Conservation (phyloP, 2,113 vertebrate genomes). For the Puffinus mauretanicus region DNA sequence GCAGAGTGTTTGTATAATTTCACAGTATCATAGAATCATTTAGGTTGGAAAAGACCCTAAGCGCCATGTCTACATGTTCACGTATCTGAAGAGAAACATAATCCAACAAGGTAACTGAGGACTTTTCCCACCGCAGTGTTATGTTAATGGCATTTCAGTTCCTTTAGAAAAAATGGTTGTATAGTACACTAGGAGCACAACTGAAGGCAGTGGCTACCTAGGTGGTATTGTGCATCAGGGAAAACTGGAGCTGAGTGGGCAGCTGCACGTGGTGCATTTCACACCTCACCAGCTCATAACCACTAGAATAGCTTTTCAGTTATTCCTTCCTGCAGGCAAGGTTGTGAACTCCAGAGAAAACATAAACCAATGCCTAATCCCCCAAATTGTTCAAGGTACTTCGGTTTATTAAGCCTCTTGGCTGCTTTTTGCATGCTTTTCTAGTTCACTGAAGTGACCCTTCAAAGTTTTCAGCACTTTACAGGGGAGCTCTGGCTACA, state of each 20-base stretch:
- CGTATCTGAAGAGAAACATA: background rate
- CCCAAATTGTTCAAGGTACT: background rate
- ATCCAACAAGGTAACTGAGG: background rate
- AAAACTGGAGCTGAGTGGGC: background rate
- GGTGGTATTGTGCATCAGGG: background rate
- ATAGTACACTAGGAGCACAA: background rate
- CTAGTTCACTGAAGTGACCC: background rate
- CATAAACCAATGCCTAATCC: background rate
- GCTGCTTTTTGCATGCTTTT: background rate
- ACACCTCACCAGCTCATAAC: background rate
- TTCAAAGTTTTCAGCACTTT: background rate
- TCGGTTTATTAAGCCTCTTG: background rate
- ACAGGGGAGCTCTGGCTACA: background rate
- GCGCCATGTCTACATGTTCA: rapidly evolving
- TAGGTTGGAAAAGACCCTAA: background rate
- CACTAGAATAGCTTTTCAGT: background rate
- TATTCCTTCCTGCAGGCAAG: background rate
- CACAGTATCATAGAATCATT: background rate
- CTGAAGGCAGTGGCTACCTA: background rate
- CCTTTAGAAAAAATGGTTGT: background rate
- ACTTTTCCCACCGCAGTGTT: background rate
- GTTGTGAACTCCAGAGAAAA: constrained; percentile 1
- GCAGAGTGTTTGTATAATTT: background rate
- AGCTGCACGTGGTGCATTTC: background rate
- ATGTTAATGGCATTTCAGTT: background rate